These are phyloP conservation scores for Drosophila pseudotalamancana DNA, from an alignment of 2,888 invertebrate species.

Conservation along the genomic window DNA sequence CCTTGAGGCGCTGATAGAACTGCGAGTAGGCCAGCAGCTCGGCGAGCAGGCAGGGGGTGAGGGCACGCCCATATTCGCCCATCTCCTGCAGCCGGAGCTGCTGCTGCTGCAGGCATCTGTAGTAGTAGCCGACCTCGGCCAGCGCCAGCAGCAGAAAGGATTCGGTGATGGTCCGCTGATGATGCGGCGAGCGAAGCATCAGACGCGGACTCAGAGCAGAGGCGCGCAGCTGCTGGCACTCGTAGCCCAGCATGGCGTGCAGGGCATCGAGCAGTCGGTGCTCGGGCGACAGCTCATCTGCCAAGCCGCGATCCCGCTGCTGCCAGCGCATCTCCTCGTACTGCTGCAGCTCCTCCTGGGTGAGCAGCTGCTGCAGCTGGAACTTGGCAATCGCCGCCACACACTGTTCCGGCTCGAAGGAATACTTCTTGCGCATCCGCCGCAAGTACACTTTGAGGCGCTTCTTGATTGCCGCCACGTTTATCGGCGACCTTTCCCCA, in stretches of 20 bases:
- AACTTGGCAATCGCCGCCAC: constrained; percentile 2
- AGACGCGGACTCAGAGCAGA: constrained; percentile 26
- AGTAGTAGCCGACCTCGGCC: constrained; percentile 48
- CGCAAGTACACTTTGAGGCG: not conserved
- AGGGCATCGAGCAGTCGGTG: constrained; percentile 30
- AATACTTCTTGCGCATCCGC: not conserved
- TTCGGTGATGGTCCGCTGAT: constrained; percentile 45
- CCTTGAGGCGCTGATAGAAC: constrained; percentile 3
- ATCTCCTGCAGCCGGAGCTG: constrained; percentile 1
- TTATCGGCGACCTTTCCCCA: not conserved
- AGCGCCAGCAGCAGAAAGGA: constrained; percentile 50
- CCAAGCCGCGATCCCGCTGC: constrained; percentile 3
- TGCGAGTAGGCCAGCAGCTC: constrained; percentile 20
- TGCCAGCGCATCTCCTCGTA: constrained; percentile 30
- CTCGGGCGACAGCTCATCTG: not conserved
- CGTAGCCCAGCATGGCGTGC: constrained; percentile 41
- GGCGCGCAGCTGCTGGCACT: constrained; percentile 35
- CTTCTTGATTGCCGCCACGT: not conserved
- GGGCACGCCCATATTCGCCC: constrained; percentile 21
- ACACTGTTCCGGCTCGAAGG: not conserved
- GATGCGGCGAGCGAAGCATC: constrained; percentile 45
- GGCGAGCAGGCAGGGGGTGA: constrained; percentile 14
- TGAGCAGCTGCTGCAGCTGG: constrained; percentile 32
- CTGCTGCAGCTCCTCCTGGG: constrained; percentile 1
- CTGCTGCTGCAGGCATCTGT: constrained; percentile 25